Evolutionary conservation across 1,140 invertebrate genomes (phyloP), one percentile per base, ranked within the genome.

Genomic region (Penaeus indicus): DNA sequence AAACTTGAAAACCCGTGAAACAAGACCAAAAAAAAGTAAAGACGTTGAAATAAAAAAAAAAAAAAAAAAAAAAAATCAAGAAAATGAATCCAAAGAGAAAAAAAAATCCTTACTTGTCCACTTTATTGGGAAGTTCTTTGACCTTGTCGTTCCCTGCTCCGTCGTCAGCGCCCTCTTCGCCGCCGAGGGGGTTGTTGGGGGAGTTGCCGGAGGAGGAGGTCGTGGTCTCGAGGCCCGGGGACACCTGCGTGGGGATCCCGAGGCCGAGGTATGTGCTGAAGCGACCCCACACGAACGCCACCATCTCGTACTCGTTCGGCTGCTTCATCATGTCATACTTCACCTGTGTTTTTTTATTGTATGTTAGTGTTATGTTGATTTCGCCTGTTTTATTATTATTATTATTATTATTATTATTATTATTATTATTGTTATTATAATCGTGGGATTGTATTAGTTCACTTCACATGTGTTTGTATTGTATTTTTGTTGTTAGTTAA

Each of bases 301-400:
- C 88, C 86, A 93, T 91, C 75, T 92, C 91, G 62, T 92, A 92
- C 32, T 93, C 93, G 75, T 92, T 92, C 5, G 91, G 90, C 64
- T 92, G 91, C 8, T 86, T 91, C 10, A 85, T 82, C 16, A 91
- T 84, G 77, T 93, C 92, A 18, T 90, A 69, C 67, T 92, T 91
- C 21, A 93, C 92, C 84, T 91, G 80, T 10, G 90, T 85, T 60
- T 86, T 86, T 10, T 32, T 38, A 62, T 42, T 63, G 11, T 61
- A n/a, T 1, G 7, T n/a, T 42, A 1, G 21, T 69, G 42, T 16
- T 8, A 60, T 0, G 69, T 62, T 72, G 0, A 83, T 3, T 32
- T 42, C 18, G 54, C 8, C n/a, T 60, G 16, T 27, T 22, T 72
- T 67, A 13, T 25, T 72, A 10, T 13, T 13, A 10, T 54, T 16